Evolutionary conservation across 2,797 vertebrate species (phyloP), one percentile per base, ranked within the genome.

Genomic region (Lacerta bilineata): DNA sequence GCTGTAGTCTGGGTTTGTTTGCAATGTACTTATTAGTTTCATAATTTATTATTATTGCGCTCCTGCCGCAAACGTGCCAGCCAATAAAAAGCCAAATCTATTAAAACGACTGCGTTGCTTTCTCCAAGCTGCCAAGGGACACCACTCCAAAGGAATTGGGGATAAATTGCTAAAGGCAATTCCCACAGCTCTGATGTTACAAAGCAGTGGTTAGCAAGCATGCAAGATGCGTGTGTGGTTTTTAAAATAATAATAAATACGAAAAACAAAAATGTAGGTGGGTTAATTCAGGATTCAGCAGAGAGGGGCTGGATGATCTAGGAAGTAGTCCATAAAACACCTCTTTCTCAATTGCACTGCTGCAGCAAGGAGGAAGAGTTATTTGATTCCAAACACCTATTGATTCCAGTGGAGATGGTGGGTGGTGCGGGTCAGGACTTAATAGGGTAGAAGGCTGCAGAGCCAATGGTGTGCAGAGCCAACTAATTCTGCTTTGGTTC

Each of bases 21-120:
- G 93, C 92, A 95, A 94, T 93, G 91, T 95, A 95, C 97, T 97
- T 95, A 97, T 97, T 97, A 97, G 96, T 94, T 90, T 91, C 84
- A 87, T 96, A 97, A 97, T 97, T 97, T 97, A 97, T 96, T 95
- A 96, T 97, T 96, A 97, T 97, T 94, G 96, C 91, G 94, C 93
- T 55, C 93, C 93, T 89, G 93, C 94, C 93, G 95, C 95, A 96
- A 95, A 96, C 95, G 93, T 76, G 76, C 93, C 93, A 91, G 95
- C 96, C 96, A 96, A 96, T 96, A 96, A 96, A 96, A 96, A 2
- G 95, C 96, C 97, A 95, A 95, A 95, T 95, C 97, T 96, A 95
- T 97, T 95, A 95, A 95, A 96, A 95, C 95, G 93, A 96, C 95
- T 25, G 89, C 92, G 95, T 93, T 91, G 94, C 94, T 95, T 95